Conservation (phyloP, 2,888 invertebrate species). For the Corbicula japonica region DNA sequence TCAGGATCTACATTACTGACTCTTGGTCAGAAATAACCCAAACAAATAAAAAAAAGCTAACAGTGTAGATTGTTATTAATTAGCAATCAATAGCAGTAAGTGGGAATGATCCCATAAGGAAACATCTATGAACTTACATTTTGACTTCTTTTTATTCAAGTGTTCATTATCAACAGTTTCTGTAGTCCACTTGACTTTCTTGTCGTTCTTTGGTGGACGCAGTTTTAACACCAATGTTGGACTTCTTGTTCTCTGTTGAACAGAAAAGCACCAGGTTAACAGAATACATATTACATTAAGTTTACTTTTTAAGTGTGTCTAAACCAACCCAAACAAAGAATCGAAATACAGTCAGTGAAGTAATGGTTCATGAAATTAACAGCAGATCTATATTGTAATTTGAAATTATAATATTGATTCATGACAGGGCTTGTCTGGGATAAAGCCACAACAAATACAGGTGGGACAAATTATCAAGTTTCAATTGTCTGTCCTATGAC, state of each 20-base stretch:
- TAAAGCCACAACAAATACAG: no score
- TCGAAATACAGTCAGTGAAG: neutral
- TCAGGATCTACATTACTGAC: no score
- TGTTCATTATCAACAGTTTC: conserved; percentile 98
- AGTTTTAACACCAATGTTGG: conserved; percentile 90
- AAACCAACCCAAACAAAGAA: neutral
- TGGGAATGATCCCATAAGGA: neutral
- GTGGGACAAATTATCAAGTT: no score
- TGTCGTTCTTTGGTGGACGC: conserved; percentile 91
- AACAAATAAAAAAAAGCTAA: no score
- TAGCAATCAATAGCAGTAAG: no score
- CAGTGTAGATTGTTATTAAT: no score
- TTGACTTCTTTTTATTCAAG: conserved; percentile 98
- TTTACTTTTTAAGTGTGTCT: neutral
- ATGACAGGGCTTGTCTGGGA: neutral
- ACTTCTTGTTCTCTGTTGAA: conserved; percentile 65
- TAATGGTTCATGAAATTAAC: neutral
- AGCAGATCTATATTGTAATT: neutral
- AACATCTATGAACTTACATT: conserved; percentile 91
- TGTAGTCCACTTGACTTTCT: conserved; percentile 94
- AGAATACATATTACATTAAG: no score
- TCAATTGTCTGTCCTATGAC: no score
- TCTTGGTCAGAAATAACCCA: no score
- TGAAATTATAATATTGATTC: neutral
- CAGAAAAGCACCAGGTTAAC: no score